Evolutionary conservation across 2,113 vertebrate species (phyloP).

Genomic region (Ptilonorhynchus violaceus): DNA sequence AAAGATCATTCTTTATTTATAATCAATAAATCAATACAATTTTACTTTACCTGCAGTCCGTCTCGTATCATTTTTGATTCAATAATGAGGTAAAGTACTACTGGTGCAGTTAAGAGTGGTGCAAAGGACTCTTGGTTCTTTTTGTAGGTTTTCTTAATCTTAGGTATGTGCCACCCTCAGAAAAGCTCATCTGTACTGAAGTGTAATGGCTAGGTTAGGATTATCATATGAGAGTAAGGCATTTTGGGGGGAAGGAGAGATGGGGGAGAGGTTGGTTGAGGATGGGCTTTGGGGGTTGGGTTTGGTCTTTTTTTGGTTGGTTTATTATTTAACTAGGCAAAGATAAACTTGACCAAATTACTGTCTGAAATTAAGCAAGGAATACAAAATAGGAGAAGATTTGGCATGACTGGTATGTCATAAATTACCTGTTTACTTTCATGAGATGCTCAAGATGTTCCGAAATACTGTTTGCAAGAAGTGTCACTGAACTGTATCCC

Average conservation of each 20-base stretch:
- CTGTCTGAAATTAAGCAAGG: not conserved
- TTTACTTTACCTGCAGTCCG: not conserved
- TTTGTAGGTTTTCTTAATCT: not conserved
- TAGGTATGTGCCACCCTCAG: not conserved
- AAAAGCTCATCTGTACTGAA: not conserved
- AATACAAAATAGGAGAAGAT: not conserved
- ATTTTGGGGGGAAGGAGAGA: not conserved
- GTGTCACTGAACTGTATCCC: not conserved
- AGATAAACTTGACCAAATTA: not conserved
- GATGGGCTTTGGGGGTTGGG: accelerated
- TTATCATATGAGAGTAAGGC: not conserved
- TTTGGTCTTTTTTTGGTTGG: not conserved
- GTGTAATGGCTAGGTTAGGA: not conserved
- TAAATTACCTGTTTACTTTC: not conserved
- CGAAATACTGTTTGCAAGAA: not conserved
- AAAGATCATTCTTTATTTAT: not conserved
- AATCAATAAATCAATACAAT: not conserved
- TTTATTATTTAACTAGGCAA: not conserved
- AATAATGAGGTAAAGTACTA: not conserved
- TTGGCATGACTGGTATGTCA: not conserved
- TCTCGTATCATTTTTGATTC: not conserved
- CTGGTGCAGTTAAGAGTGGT: not conserved
- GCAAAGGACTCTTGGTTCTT: not conserved
- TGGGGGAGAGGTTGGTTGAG: not conserved
- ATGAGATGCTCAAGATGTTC: not conserved